Evolutionary conservation across 2,113 vertebrate species (phyloP).

Genomic region (Pipa parva): DNA sequence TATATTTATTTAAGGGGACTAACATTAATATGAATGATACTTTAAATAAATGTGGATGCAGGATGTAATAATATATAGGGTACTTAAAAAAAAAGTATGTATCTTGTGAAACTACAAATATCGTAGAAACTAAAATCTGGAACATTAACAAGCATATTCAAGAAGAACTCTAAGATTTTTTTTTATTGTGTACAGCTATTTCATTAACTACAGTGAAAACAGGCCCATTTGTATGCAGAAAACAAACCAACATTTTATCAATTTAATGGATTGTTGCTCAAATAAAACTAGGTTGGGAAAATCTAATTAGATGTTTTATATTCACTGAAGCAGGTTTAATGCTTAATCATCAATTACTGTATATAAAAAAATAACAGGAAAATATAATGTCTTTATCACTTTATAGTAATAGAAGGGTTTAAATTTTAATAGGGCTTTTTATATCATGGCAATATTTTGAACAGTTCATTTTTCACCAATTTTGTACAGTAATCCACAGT

Average conservation of each 20-base stretch:
- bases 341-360: neutral
- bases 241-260: neutral
- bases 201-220: neutral
- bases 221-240: neutral
- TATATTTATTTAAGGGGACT: constrained; percentile 42
- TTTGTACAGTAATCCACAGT: too few relatives aligned
- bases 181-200: neutral
- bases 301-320: neutral
- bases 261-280: neutral
- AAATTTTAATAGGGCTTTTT: neutral
- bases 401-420: neutral
- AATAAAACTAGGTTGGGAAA: neutral
- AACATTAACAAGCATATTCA: too few relatives aligned
- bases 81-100: too few relatives aligned
- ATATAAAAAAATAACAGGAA: neutral
- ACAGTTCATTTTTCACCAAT: too few relatives aligned
- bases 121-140: too few relatives aligned
- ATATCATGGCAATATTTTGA: constrained; percentile 4
- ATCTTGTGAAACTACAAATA: too few relatives aligned
- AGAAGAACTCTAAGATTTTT: too few relatives aligned
- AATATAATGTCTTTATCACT: neutral
- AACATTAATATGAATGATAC: constrained; percentile 41
- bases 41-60: constrained; percentile 33
- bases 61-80: too few relatives aligned
- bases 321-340: neutral